phyloP scores from a whole-genome alignment of 2,888 invertebrate species.

The Crematogaster levior region DNA sequence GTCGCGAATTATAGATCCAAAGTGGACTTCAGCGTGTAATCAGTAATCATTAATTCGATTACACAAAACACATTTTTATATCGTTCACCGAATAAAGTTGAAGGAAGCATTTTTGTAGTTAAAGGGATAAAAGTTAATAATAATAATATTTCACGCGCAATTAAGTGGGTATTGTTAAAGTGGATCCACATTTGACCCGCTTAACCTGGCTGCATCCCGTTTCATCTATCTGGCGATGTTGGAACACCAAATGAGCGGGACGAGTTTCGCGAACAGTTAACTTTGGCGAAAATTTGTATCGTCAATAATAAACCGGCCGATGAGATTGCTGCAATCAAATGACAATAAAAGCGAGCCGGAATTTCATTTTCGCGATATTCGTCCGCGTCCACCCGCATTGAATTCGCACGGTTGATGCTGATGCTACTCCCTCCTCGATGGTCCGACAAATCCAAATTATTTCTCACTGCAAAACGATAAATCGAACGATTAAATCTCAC shows the following conservation, averaged over 20 bases:
- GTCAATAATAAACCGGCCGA: conserved; percentile 41
- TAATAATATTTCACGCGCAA: conserved; percentile 7
- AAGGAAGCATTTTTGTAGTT: not conserved
- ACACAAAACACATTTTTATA: not conserved
- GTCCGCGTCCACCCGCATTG: conserved; percentile 11
- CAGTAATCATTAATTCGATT: conserved; percentile 19
- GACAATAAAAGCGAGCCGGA: conserved; percentile 31
- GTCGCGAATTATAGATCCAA: conserved; percentile 21
- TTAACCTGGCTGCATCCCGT: not conserved
- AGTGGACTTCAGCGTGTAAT: not conserved
- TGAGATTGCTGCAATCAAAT: conserved; percentile 43
- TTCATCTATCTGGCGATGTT: not conserved
- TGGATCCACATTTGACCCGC: not conserved
- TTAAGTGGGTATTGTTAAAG: conserved; percentile 30
- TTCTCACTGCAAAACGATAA: conserved; percentile 46
- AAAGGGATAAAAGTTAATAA: not conserved
- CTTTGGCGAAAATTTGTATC: conserved; percentile 19
- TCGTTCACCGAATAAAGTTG: conserved; percentile 1
- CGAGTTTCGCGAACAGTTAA: not conserved
- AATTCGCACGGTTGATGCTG: conserved; percentile 2
- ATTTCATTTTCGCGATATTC: conserved; percentile 47
- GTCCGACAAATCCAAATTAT: conserved; percentile 41
- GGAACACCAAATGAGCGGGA: not conserved
- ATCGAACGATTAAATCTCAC: conserved; percentile 61
- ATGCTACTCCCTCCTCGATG: not conserved